Base-by-base conservation (phyloP, 2,888 invertebrate species). In the Mayetiola destructor region DNA sequence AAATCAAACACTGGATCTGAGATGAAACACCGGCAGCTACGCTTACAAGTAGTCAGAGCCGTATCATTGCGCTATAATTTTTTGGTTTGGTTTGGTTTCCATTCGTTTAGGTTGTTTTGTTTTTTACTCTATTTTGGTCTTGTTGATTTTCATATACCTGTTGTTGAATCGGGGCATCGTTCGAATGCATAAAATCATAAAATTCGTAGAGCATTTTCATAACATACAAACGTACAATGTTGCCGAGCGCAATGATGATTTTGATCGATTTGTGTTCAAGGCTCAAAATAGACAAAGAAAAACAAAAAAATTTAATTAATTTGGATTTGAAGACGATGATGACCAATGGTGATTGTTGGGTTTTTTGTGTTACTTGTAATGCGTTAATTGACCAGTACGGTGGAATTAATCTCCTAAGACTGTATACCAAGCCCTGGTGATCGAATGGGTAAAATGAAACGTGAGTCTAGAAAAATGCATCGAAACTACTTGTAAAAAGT, bases 121-220 rank as follows among this genome's bases (percentile, higher is more conserved):
- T 48, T 27, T 27, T 16, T 18, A 18, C 18, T 16, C 4, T 3
- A 20, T 8, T 14, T n/a, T 23, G 6, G n/a, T n/a, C n/a, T n/a
- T n/a, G n/a, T n/a, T n/a, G n/a, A n/a, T n/a, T n/a, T n/a, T n/a
- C n/a, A n/a, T 48, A 48, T 48, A 48, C 48, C 48, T 48, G 48
- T 48, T 48, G 48, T 9, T 48, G n/a, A n/a, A 18, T 39, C 4
- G 48, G 14, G 23, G 5, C 27, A n/a, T n/a, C n/a, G n/a, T n/a
- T n/a, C n/a, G n/a, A n/a, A n/a, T 23, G 27, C 23, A 27, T 23
- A 48, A 48, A 48, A 48, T 48, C 48, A 48, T 48, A 48, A 48
- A 48, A 48, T 48, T 27, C 27, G 27, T 48, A 48, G 23, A 27
- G 4, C n/a, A 21, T 27, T 9, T 27, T 27, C 3, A 40, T 27